A percentile compares a stretch with the other conserved stretches of the same genome.
Evolutionary conservation across 64 coral and sea anemone species (phyloP).

Genomic region (Orbicella faveolata): DNA sequence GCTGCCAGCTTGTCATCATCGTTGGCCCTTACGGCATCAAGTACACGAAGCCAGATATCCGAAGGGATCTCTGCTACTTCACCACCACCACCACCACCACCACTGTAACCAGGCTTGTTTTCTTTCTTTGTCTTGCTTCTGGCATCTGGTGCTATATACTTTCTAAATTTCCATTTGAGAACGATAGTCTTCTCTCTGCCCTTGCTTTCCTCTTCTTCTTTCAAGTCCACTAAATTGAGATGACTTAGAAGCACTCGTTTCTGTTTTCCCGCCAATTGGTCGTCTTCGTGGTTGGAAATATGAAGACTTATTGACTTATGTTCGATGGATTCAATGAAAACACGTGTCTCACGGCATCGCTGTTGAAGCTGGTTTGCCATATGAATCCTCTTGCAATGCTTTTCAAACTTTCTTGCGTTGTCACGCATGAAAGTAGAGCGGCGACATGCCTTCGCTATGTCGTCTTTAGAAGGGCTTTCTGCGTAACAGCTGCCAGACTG

Average conservation of each 20-base stretch:
- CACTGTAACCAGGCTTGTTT: no score
- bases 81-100: no score
- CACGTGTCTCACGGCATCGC: constrained; percentile 20
- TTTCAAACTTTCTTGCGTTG: constrained; percentile 69
- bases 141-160: constrained; percentile 20
- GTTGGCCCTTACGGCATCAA: background rate
- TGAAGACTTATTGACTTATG: constrained; percentile 53
- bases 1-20: background rate
- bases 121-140: background rate
- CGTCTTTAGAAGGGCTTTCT: constrained; percentile 7
- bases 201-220: background rate
- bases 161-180: constrained; percentile 38
- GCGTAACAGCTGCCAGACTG: background rate
- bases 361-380: constrained; percentile 56
- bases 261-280: constrained; percentile 49
- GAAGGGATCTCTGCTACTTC: background rate
- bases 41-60: constrained; percentile 11
- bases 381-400: constrained; percentile 62
- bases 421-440: constrained; percentile 62
- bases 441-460: constrained; percentile 64
- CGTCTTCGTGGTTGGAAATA: constrained; percentile 35
- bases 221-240: constrained; percentile 39
- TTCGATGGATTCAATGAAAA: constrained; percentile 59
- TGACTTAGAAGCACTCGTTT: constrained; percentile 35
- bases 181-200: background rate